Conservation (phyloP, 2,888 invertebrate species). For the Micropterix aruncella region DNA sequence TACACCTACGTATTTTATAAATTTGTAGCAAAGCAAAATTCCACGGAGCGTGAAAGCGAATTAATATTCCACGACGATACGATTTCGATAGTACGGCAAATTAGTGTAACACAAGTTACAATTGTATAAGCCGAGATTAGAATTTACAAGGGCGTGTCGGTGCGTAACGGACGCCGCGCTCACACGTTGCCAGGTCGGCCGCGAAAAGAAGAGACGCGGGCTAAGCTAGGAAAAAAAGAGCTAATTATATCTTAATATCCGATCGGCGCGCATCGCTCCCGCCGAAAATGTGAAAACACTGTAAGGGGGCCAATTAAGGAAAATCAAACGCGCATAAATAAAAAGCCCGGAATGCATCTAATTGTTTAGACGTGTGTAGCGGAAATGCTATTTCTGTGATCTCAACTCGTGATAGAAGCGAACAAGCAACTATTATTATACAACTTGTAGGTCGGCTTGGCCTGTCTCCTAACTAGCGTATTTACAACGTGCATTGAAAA, state of each 20-base stretch:
- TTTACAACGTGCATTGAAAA: no score
- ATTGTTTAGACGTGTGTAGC: no score
- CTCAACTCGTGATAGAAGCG: neutral
- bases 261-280: neutral
- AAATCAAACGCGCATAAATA: no score
- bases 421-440: neutral
- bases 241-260: neutral
- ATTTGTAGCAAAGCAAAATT: no score
- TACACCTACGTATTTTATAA: no score
- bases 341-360: no score
- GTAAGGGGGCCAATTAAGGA: neutral
- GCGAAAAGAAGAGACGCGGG: neutral
- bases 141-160: neutral
- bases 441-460: neutral
- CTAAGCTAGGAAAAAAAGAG: neutral
- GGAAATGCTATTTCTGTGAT: neutral
- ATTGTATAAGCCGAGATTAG: neutral
- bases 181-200: no score
- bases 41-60: no score
- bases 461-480: no score
- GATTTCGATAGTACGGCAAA: neutral
- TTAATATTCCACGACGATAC: no score
- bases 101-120: neutral
- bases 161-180: neutral
- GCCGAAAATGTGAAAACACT: neutral